Conservation (phyloP, 1,140 invertebrate genomes). For the Eufriesea mexicana region DNA sequence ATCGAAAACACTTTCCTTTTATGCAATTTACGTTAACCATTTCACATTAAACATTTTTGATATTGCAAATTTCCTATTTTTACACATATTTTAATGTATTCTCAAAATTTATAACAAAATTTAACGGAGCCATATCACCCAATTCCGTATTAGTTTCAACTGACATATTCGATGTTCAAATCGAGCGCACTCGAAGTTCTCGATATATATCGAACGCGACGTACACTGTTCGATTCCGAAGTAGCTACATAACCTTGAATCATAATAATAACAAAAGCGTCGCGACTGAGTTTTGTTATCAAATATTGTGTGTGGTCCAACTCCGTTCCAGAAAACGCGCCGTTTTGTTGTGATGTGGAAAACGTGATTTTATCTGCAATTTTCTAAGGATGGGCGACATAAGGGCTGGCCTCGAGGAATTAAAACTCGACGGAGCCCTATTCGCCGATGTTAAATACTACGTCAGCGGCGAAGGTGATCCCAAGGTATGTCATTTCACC, state of each 20-base stretch:
- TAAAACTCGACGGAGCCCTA: constrained; percentile 78
- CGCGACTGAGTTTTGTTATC: constrained; percentile 69
- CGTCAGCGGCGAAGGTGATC: constrained; percentile 86
- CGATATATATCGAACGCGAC: constrained; percentile 40
- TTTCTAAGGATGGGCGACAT: constrained; percentile 79
- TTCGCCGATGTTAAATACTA: constrained; percentile 87
- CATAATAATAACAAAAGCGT: constrained; percentile 74
- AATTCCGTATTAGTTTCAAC: too few species aligned
- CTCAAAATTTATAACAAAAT: not conserved
- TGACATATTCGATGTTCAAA: constrained; percentile 9
- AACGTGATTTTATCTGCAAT: constrained; percentile 30
- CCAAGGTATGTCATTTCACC: constrained; percentile 83
- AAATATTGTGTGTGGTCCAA: constrained; percentile 56
- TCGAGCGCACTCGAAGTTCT: constrained; percentile 16
- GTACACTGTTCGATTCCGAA: constrained; percentile 13
- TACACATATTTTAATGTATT: constrained; percentile 11
- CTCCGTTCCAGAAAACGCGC: not conserved
- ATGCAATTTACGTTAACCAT: not conserved
- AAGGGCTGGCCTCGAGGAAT: constrained; percentile 79
- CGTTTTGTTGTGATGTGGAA: constrained; percentile 57
- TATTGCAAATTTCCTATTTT: not conserved
- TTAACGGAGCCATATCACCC: not conserved
- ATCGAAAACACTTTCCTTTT: not conserved
- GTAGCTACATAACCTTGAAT: constrained; percentile 65
- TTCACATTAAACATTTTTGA: not conserved